Percentiles rank a stretch among this genome's conserved stretches.
Evolutionary conservation across 1,140 invertebrate species (phyloP).

Genomic region (Berghia stephanieae): DNA sequence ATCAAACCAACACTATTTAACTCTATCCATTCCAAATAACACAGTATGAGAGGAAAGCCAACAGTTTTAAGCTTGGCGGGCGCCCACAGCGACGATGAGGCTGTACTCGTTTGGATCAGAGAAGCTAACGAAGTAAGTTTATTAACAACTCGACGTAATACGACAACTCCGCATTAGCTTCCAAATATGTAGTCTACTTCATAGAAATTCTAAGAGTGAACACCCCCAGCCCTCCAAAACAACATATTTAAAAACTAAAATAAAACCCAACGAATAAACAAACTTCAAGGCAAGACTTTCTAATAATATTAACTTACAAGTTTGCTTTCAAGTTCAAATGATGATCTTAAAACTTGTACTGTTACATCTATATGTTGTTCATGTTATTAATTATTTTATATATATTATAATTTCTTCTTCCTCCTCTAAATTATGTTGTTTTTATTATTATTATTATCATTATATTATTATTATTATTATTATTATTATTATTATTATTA

Average conservation of each 20-base stretch:
- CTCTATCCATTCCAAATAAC: constrained; percentile 49
- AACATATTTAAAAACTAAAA: neutral
- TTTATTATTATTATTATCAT: no score
- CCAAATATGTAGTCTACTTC: neutral
- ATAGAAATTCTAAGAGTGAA: neutral
- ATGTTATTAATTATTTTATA: no score
- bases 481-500: neutral
- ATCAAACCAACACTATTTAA: neutral
- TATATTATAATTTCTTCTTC: no score
- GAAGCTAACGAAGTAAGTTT: constrained; percentile 64
- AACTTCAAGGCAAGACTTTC: neutral
- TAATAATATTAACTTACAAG: neutral
- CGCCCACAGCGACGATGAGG: constrained; percentile 69
- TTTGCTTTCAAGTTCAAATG: neutral
- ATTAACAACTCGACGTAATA: neutral
- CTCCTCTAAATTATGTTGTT: no score
- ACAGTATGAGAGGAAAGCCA: constrained; percentile 59
- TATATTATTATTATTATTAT: neutral
- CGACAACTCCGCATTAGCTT: neutral
- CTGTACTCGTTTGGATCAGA: constrained; percentile 68
- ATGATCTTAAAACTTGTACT: neutral
- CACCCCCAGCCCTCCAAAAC: neutral
- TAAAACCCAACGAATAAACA: neutral
- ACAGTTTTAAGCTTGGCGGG: constrained; percentile 69
- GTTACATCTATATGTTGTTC: no score